Evolutionary conservation across 2,888 invertebrate species (phyloP).

Genomic region (Acronicta aceris): DNA sequence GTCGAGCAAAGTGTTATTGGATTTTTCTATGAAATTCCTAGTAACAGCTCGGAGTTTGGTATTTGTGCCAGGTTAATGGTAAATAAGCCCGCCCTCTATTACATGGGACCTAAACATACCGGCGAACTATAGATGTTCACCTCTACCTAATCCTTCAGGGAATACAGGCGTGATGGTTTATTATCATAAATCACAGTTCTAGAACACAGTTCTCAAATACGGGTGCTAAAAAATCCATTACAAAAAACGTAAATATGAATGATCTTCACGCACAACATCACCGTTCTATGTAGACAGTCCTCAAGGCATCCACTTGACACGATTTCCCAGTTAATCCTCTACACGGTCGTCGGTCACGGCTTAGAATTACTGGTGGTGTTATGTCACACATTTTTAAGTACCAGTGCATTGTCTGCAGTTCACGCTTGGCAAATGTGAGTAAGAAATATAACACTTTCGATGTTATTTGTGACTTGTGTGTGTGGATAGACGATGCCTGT

Average conservation of each 20-base stretch:
- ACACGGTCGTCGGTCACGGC: conserved; percentile 55
- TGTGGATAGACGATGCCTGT: neutral
- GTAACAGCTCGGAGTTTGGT: too few relatives aligned
- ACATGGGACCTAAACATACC: too few relatives aligned
- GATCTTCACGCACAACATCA: conserved; percentile 1
- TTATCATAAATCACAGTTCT: too few relatives aligned
- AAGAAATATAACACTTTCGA: conserved; percentile 34
- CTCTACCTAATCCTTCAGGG: too few relatives aligned
- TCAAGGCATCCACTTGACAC: conserved; percentile 54
- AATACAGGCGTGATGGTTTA: too few relatives aligned
- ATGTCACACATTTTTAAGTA: conserved; percentile 59
- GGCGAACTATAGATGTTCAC: too few relatives aligned
- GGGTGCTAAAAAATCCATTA: too few relatives aligned
- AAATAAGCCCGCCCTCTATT: too few relatives aligned
- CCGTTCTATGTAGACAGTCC: conserved; percentile 41
- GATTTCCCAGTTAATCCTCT: conserved; percentile 53
- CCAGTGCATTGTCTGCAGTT: conserved; percentile 33
- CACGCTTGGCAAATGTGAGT: conserved; percentile 40
- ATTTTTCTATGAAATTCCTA: too few relatives aligned
- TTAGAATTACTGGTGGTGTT: conserved; percentile 49
- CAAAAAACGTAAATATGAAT: conserved; percentile 20
- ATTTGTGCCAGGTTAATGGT: too few relatives aligned
- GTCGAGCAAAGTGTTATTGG: too few relatives aligned
- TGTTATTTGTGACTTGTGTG: conserved; percentile 3
- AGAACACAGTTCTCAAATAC: too few relatives aligned